Conservation (phyloP, 1,140 invertebrate species). For the Penaeus chinensis region DNA sequence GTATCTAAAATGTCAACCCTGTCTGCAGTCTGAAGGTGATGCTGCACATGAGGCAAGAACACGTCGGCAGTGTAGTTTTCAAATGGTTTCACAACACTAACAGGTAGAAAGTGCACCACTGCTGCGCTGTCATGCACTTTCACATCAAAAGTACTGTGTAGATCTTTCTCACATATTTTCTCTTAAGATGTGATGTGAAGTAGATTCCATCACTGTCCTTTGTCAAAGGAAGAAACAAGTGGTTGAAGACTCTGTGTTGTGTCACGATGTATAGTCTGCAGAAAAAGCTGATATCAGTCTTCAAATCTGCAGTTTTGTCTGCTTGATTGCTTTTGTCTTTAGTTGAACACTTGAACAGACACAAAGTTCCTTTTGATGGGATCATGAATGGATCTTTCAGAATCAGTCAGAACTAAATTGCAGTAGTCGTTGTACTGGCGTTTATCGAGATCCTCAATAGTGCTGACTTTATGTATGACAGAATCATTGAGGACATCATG, state of each 20-base stretch:
- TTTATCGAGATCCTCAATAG: constrained; percentile 25
- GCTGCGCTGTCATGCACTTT: constrained; percentile 20
- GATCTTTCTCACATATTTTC: background rate
- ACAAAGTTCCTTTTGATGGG: constrained; percentile 34
- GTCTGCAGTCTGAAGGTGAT: background rate
- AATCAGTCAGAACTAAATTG: constrained; percentile 23
- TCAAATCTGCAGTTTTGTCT: background rate
- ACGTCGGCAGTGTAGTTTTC: constrained; percentile 15
- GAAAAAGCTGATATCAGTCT: no score
- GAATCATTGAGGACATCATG: constrained; percentile 39
- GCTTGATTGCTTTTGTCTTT: constrained; percentile 6
- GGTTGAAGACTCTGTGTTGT: no score
- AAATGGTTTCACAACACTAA: constrained; percentile 14
- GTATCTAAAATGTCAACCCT: constrained; percentile 8
- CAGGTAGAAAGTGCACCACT: constrained; percentile 22
- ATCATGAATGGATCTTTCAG: constrained; percentile 24
- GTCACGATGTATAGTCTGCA: background rate
- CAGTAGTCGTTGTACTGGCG: constrained; percentile 36
- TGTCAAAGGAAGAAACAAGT: no score
- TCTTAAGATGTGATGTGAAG: background rate
- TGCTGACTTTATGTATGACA: constrained; percentile 41
- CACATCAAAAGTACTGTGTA: constrained; percentile 14
- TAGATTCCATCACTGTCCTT: no score
- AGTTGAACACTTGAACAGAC: constrained; percentile 18
- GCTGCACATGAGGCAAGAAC: background rate